Evolutionary conservation across 30 jellyfish, hydroid and myxozoan species (phyloP).

Genomic region (Aurelia coerulea): DNA sequence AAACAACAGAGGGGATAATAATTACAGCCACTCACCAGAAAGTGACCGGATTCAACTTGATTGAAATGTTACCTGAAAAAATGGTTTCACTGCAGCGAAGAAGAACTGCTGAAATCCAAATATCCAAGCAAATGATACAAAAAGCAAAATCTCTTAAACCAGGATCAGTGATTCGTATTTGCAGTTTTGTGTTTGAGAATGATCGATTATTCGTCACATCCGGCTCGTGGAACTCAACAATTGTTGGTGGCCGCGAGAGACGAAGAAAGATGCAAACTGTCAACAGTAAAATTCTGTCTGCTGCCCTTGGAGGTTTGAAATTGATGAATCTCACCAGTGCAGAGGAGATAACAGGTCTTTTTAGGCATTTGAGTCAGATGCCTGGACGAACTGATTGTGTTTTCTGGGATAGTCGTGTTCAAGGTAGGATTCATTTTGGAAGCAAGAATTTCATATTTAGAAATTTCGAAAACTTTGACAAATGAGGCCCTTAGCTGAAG

Average conservation of each 20-base stretch:
- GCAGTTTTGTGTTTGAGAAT: conserved; percentile 57
- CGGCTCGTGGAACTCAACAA: neutral
- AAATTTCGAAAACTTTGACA: too few species aligned
- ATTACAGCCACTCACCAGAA: conserved; percentile 15
- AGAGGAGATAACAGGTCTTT: conserved; percentile 37
- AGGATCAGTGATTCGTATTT: conserved; percentile 26
- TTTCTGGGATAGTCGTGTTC: conserved; percentile 43
- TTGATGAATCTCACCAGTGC: conserved; percentile 47
- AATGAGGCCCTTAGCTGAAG: too few species aligned
- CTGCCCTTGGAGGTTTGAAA: conserved; percentile 56
- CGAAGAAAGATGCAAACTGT: neutral
- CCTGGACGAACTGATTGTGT: conserved; percentile 60
- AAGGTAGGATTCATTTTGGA: conserved; percentile 9
- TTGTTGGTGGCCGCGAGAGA: neutral
- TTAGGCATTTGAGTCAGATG: neutral
- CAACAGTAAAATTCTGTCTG: conserved; percentile 82
- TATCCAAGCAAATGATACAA: conserved; percentile 37
- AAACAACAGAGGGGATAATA: neutral
- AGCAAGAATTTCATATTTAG: too few species aligned
- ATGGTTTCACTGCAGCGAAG: neutral
- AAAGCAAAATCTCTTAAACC: conserved; percentile 1
- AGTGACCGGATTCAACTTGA: conserved; percentile 18
- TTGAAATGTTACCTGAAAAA: neutral
- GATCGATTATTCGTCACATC: conserved; percentile 46
- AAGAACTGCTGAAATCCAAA: conserved; percentile 37